Percentiles rank a stretch among this genome's conserved stretches.
phyloP scores from a whole-genome alignment of 2,113 vertebrate species.

The Benitochromis conjunctus region DNA sequence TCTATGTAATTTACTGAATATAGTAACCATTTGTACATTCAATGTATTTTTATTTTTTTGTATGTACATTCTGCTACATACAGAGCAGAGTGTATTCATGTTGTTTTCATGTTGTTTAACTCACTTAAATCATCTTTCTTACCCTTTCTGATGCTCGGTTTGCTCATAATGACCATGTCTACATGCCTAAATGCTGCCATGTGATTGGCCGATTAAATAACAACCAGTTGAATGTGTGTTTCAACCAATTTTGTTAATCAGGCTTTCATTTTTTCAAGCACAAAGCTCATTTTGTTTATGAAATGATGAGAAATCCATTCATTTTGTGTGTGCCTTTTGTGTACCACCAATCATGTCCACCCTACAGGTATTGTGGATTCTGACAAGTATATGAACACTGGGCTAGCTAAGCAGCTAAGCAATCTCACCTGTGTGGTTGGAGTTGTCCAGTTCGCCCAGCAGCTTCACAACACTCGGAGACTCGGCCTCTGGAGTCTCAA shows the following conservation, averaged over 20 bases:
- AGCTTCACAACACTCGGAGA: slow-evolving; percentile 80
- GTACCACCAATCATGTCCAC: background rate
- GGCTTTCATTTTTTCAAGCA: background rate
- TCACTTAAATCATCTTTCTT: background rate
- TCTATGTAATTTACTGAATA: background rate
- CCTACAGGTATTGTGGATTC: background rate
- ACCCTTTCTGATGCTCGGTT: background rate
- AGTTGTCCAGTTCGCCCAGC: slow-evolving; percentile 51
- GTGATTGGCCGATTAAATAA: background rate
- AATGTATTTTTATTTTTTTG: background rate
- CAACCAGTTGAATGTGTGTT: background rate
- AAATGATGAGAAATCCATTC: background rate
- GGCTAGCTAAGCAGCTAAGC: background rate
- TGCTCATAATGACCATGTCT: background rate
- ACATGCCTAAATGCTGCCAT: background rate
- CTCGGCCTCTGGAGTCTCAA: slow-evolving; percentile 90
- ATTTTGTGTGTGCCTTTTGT: background rate
- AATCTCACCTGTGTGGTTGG: slow-evolving; percentile 72
- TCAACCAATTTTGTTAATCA: background rate
- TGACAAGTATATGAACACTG: background rate
- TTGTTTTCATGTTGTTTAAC: background rate
- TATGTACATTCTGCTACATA: no score
- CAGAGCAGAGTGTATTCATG: background rate
- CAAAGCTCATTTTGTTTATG: background rate
- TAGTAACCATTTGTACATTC: background rate